These are phyloP conservation scores for Pyrochroa serraticornis DNA, from an alignment of 2,888 invertebrate species.

Conservation along the genomic window DNA sequence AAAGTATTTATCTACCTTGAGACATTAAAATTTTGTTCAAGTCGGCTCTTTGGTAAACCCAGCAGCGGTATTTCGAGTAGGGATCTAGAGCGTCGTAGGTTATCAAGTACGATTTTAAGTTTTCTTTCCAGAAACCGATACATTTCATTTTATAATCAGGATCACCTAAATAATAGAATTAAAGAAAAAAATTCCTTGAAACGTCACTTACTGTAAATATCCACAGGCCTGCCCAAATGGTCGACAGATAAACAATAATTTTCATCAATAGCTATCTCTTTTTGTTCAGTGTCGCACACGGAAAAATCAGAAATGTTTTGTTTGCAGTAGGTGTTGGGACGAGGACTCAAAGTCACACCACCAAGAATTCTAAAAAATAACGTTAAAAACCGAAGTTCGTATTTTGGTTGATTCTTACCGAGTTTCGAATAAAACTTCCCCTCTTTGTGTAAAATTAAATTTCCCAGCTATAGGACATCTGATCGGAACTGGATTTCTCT, in stretches of 20 bases:
- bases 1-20: constrained; percentile 59
- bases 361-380: constrained; percentile 76
- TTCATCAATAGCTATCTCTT: constrained; percentile 92
- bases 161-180: constrained; percentile 65
- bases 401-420: constrained; percentile 44
- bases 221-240: constrained; percentile 90
- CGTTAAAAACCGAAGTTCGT: neutral
- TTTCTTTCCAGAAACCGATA: constrained; percentile 98
- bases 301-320: constrained; percentile 94
- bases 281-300: constrained; percentile 94
- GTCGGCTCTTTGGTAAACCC: constrained; percentile 97
- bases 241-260: constrained; percentile 97
- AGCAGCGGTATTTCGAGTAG: constrained; percentile 93
- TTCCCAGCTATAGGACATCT: constrained; percentile 97
- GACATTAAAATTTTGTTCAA: constrained; percentile 85
- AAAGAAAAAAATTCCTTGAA: neutral
- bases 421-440: constrained; percentile 90
- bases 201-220: constrained; percentile 78
- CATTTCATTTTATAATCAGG: constrained; percentile 97
- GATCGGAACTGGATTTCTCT: constrained; percentile 89
- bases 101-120: constrained; percentile 93
- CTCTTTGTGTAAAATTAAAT: constrained; percentile 90
- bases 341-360: constrained; percentile 91
- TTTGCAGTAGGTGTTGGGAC: constrained; percentile 91
- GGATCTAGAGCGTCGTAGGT: constrained; percentile 97